Evolutionary conservation across 2,888 invertebrate genomes (phyloP).

Genomic region (Eupeodes luniger): DNA sequence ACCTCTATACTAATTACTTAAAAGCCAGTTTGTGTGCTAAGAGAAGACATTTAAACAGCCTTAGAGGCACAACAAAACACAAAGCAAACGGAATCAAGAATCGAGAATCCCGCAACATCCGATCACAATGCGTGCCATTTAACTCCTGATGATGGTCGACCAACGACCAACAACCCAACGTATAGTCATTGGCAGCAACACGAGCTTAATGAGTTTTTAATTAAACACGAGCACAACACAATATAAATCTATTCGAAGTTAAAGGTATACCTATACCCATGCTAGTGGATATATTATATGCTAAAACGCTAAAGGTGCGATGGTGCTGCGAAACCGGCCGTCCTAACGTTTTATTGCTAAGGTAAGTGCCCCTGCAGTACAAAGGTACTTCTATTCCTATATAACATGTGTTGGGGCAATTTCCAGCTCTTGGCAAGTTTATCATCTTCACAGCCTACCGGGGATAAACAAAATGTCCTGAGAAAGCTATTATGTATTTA

Average conservation of each 20-base stretch:
- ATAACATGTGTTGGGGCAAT: slow-evolving; percentile 46
- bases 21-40: slow-evolving; percentile 41
- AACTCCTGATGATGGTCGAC: slow-evolving; percentile 20
- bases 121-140: slow-evolving; percentile 70
- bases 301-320: neutral
- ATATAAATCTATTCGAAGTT: slow-evolving; percentile 30
- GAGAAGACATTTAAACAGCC: slow-evolving; percentile 34
- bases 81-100: neutral
- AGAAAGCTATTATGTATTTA: slow-evolving; percentile 58
- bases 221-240: slow-evolving; percentile 69
- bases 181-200: slow-evolving; percentile 37
- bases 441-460: slow-evolving; percentile 64
- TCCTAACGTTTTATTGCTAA: slow-evolving; percentile 50
- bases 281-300: neutral
- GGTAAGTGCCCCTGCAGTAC: neutral
- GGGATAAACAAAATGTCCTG: slow-evolving; percentile 61
- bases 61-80: slow-evolving; percentile 2
- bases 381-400: neutral
- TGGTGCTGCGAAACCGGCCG: slow-evolving; percentile 51
- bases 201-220: slow-evolving; percentile 73
- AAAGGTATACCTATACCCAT: too few relatives aligned
- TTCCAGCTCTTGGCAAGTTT: slow-evolving; percentile 50
- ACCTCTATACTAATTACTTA: slow-evolving; percentile 62
- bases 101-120: slow-evolving; percentile 31
- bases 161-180: too few relatives aligned